These are phyloP conservation scores for Phasia obesa DNA, from an alignment of 2,888 invertebrate genomes.

Conservation along the genomic window DNA sequence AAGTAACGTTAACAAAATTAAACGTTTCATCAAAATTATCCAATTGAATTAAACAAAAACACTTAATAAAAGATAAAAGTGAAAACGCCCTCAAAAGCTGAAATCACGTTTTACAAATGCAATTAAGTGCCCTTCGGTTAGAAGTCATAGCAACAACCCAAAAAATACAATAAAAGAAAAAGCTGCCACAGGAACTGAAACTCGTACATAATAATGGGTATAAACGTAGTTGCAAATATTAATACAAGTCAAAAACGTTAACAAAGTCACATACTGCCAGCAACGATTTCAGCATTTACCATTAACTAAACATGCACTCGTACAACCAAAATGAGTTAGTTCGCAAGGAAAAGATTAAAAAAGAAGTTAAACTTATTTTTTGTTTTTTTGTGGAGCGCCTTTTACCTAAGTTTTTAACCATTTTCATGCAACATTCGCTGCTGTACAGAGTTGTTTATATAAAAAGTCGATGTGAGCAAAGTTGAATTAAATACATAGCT, in stretches of 20 bases:
- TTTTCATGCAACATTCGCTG: slow-evolving; percentile 61
- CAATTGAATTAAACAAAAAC: not conserved
- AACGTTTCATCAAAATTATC: slow-evolving; percentile 4
- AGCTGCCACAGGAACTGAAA: slow-evolving; percentile 23
- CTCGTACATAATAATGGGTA: not conserved
- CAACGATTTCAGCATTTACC: slow-evolving; percentile 25
- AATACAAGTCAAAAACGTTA: slow-evolving; percentile 21
- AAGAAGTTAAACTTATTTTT: slow-evolving; percentile 13
- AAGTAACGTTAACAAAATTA: slow-evolving; percentile 15
- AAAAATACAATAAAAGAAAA: slow-evolving; percentile 1
- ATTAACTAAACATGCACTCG: slow-evolving; percentile 28
- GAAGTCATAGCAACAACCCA: slow-evolving; percentile 29
- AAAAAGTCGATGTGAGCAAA: not conserved
- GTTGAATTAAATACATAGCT: too few species aligned
- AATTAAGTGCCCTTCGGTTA: slow-evolving; percentile 61
- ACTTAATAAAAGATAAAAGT: slow-evolving; percentile 30
- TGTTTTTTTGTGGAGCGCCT: not conserved
- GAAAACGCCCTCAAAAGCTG: slow-evolving; percentile 43
- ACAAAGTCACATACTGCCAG: slow-evolving; percentile 43
- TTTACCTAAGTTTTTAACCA: slow-evolving; percentile 33
- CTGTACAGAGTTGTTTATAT: slow-evolving; percentile 19
- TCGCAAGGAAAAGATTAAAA: slow-evolving; percentile 20
- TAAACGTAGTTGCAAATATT: slow-evolving; percentile 4
- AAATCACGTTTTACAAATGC: slow-evolving; percentile 63
- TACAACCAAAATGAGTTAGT: slow-evolving; percentile 20